These are phyloP conservation scores for Theropithecus gelada DNA, from an alignment of 2,113 vertebrate species.

Conservation along the genomic window DNA sequence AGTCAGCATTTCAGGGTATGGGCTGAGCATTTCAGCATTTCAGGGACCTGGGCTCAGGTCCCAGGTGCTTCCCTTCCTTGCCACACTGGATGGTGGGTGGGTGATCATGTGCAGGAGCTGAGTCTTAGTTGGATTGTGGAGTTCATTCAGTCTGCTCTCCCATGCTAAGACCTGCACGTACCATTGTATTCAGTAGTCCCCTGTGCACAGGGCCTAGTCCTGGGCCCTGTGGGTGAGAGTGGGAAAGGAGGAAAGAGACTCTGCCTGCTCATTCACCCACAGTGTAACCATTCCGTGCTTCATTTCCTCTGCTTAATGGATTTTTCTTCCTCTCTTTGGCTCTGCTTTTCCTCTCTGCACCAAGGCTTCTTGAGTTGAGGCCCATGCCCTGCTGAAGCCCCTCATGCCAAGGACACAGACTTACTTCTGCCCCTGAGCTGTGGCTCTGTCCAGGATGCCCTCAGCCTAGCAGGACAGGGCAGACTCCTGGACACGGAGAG, in stretches of 20 bases:
- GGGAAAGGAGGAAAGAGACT: background rate
- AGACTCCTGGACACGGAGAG: background rate
- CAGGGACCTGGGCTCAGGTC: background rate
- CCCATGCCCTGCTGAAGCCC: background rate
- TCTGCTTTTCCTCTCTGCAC: background rate
- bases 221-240: accelerated
- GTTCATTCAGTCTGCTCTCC: accelerated
- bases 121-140: background rate
- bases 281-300: background rate
- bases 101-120: background rate
- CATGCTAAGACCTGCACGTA: accelerated
- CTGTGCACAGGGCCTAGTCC: background rate
- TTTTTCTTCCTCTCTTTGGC: background rate
- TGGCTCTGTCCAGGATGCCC: background rate
- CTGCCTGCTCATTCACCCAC: accelerated
- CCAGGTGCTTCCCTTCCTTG: background rate
- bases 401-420: background rate
- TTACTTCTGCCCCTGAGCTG: background rate
- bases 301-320: background rate
- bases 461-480: background rate
- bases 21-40: background rate
- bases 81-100: accelerated
- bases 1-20: background rate
- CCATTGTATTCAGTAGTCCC: no score
- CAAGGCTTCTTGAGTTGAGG: background rate